Conservation (phyloP, 2,888 invertebrate genomes). For the Anodontia alba region DNA sequence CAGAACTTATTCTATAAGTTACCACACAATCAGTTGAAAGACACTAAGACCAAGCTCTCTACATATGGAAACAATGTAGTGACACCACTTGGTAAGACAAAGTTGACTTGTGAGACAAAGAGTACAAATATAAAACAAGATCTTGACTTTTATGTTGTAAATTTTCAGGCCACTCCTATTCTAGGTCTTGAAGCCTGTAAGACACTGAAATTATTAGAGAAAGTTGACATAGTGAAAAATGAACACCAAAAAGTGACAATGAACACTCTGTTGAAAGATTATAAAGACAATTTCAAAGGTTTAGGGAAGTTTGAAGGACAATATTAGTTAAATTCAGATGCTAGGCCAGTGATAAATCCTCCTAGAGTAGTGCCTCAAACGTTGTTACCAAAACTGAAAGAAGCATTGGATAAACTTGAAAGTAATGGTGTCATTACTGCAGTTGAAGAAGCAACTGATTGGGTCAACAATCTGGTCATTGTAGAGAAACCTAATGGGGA, state of each 20-base stretch:
- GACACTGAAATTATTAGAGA: not conserved
- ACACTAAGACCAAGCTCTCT: not conserved
- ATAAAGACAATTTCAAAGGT: constrained; percentile 18
- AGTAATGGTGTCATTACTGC: not conserved
- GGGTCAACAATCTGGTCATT: constrained; percentile 33
- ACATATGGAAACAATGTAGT: not conserved
- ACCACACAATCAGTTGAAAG: not conserved
- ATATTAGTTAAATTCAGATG: not conserved
- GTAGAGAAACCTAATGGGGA: constrained; percentile 46
- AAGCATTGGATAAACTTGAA: not conserved
- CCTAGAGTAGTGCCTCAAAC: not conserved
- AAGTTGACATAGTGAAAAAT: not conserved
- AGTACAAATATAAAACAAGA: not conserved
- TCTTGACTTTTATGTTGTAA: constrained; percentile 4
- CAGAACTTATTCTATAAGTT: constrained; percentile 14
- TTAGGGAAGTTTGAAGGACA: constrained; percentile 7
- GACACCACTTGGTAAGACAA: not conserved
- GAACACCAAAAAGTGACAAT: not conserved
- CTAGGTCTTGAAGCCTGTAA: not conserved
- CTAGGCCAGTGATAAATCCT: constrained; percentile 24
- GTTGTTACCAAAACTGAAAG: not conserved
- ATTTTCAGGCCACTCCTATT: constrained; percentile 1
- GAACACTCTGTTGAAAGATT: not conserved
- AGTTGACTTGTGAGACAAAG: not conserved
- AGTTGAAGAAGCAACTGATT: constrained; percentile 21